These are phyloP conservation scores for Heloderma charlesbogerti DNA, from an alignment of 2,113 vertebrate species.

Conservation along the genomic window DNA sequence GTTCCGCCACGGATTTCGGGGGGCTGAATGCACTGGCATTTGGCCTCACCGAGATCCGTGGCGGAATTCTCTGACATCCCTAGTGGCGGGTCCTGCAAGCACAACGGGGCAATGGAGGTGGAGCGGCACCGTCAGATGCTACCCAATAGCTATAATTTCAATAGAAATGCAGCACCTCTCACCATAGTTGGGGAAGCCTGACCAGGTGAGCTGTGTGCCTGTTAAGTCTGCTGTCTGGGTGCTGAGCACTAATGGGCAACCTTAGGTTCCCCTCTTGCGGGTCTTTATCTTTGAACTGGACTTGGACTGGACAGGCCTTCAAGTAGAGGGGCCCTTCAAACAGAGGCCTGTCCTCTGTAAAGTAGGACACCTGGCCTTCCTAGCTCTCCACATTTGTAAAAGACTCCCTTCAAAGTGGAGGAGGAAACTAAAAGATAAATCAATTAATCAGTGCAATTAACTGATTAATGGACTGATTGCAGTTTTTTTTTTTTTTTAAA, in stretches of 20 bases:
- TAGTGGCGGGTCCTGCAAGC: too few relatives aligned
- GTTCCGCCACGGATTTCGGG: too few relatives aligned
- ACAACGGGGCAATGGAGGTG: too few relatives aligned
- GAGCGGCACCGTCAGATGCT: too few relatives aligned
- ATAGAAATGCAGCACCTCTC: background rate
- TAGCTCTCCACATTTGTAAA: background rate
- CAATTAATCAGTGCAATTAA: constrained; percentile 30
- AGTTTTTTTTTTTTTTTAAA: background rate
- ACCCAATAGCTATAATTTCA: background rate
- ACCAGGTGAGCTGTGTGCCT: background rate
- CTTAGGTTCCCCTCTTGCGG: background rate
- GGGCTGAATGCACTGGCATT: too few relatives aligned
- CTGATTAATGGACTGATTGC: constrained; percentile 10
- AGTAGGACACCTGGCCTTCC: background rate
- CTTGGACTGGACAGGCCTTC: background rate
- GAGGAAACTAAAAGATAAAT: constrained; percentile 2
- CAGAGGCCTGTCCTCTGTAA: background rate
- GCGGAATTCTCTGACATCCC: too few relatives aligned
- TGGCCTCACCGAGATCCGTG: too few relatives aligned
- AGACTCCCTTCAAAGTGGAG: background rate
- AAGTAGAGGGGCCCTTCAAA: background rate
- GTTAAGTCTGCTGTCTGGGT: background rate
- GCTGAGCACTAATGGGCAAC: background rate
- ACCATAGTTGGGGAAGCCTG: background rate
- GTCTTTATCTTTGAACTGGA: background rate